Base-by-base conservation (phyloP, 2,797 vertebrate genomes). In the Pseudocheirus occidentalis region DNA sequence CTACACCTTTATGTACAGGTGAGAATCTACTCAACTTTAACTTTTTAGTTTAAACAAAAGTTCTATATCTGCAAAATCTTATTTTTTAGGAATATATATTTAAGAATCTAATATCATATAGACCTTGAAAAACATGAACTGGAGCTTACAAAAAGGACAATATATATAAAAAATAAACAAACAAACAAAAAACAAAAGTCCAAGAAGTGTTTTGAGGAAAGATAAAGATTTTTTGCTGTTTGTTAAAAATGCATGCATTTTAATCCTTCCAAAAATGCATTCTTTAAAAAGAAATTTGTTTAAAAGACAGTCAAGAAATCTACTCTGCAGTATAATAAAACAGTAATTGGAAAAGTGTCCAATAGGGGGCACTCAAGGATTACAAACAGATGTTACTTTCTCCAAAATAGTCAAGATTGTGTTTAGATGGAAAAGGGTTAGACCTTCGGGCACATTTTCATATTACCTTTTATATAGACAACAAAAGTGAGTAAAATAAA, bases 351-450 rank as follows among this genome's bases (percentile, higher is more conserved):
- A 94, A 89, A 92, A 93, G 58, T 52, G 62, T 95, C 98, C 99
- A 97, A 99, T 98, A 99, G 99, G 98, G 98, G 99, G 99, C 99
- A 98, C 98, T 98, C 97, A 96, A 97, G 98, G 97, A 99, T 97
- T 93, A 95, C 97, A 98, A 98, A 99, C 97, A 7, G 92, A 96
- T 92, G 34, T 16, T 90, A 1, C 81, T 97, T 92, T 55, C 96
- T 91, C 91, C 55, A 81, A 81, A 66, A 87, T 87, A 58, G 46
- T 95, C 56, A 13, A 10, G 46, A n/a, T 46, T 91, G 27, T 54
- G 95, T 95, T 96, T 94, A 93, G 90, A 58, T 31, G 91, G 95
- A 97, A 97, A 1, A 24, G 95, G 96, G 40, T 91, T 97, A 97
- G 96, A 98, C 95, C 96, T 96, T 9, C 96, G 96, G 96, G 97